These are phyloP conservation scores for Montifringilla adamsi DNA, from an alignment of 2,113 vertebrate genomes.

Conservation along the genomic window DNA sequence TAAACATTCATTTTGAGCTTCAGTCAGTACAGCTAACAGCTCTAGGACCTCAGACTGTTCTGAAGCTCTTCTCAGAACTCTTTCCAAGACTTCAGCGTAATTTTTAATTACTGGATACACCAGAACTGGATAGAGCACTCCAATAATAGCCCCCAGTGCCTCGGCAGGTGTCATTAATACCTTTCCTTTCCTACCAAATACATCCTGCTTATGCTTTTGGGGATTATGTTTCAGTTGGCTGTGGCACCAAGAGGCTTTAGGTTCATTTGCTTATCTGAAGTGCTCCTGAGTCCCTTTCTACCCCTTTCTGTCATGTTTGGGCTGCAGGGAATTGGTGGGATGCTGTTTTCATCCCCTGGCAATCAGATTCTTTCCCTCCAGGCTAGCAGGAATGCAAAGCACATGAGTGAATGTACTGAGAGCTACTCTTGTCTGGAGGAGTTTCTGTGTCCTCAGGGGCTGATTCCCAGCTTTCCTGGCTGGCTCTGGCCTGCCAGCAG, in stretches of 20 bases:
- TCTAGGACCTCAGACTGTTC: not conserved
- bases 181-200: not conserved
- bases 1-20: not conserved
- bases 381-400: not conserved
- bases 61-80: not conserved
- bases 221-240: slow-evolving; percentile 42
- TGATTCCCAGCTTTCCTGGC: not conserved
- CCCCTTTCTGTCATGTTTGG: not conserved
- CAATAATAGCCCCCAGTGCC: slow-evolving; percentile 21
- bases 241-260: not conserved
- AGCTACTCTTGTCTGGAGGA: not conserved
- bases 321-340: not conserved
- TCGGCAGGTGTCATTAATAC: slow-evolving; percentile 43
- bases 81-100: not conserved
- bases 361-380: not conserved
- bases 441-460: not conserved
- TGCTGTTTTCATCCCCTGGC: not conserved
- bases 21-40: not conserved
- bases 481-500: not conserved
- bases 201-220: slow-evolving; percentile 11
- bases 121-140: not conserved
- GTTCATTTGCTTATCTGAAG: slow-evolving; percentile 10
- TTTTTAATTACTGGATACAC: not conserved
- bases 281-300: not conserved
- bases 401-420: not conserved